A percentile compares a stretch with the other conserved stretches of the same genome.
Conservation (phyloP, 2,888 invertebrate species). For the Cerastis rubricosa region DNA sequence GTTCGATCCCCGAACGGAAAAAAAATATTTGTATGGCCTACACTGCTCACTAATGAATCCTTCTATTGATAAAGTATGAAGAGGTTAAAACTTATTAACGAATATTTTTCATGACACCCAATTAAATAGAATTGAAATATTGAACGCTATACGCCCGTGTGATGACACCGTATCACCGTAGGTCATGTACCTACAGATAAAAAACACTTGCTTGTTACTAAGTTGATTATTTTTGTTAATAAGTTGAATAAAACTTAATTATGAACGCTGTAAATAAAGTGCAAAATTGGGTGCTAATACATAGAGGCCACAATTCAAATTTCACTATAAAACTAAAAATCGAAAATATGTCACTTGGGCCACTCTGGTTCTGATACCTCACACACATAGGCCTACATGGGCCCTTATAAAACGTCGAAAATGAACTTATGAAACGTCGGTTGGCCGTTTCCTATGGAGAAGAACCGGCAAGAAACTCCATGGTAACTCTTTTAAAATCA, state of each 20-base stretch:
- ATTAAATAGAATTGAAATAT: neutral
- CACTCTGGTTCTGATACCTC: no score
- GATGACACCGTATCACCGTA: constrained; percentile 18
- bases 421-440: no score
- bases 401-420: no score
- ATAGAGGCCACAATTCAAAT: no score
- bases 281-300: neutral
- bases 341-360: no score
- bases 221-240: neutral
- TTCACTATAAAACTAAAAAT: no score
- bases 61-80: neutral
- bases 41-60: neutral
- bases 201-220: neutral
- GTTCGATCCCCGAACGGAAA: no score
- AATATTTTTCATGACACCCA: neutral
- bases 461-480: no score
- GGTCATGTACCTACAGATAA: constrained; percentile 40
- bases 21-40: no score
- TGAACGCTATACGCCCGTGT: neutral
- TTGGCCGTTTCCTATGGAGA: no score
- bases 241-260: neutral
- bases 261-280: neutral
- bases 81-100: neutral
- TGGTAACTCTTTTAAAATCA: no score
- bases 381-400: no score